Evolutionary conservation across 2,113 vertebrate species (phyloP), one percentile per base, ranked within the genome.

Genomic region (Ciconia maguari): DNA sequence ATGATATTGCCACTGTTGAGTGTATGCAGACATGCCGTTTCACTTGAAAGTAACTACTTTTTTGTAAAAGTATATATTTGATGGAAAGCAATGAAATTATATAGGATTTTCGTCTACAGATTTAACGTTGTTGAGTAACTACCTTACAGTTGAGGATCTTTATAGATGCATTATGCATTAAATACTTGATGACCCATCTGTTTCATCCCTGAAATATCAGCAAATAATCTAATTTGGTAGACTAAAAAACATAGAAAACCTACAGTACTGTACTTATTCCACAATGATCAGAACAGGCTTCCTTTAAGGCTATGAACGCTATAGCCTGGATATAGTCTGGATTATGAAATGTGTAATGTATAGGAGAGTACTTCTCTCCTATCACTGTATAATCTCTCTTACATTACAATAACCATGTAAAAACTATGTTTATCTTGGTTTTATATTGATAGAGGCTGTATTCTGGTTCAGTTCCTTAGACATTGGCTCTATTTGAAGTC

Each of bases 281-380:
- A 25, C 16, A 19, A 0, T 4, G 41, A 25, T 46, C 46, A 48
- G n/a, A 58, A 26, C 4, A 24, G 9, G 5, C 13, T 13, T 74
- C 7, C 25, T 66, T 30, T 42, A 5, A 27, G 38, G 7, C 36
- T 27, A 4, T 58, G 36, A 76, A 7, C 7, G 36, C 8, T 46
- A 42, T 7, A 78, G 46, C 4, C 46, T 75, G 61, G 44, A 2
- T 57, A 2, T 5, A 6, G 16, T 42, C 20, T 76, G 52, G 16
- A 30, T 29, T 38, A 32, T 38, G 26, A 7, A 29, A 2, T 12
- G 4, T 42, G 1, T 46, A 16, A 58, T 19, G 16, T 51, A 21
- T 5, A n/a, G 24, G 6, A 42, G 17, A 42, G 9, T 48, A 16
- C 8, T 51, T 70, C 19, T 49, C 29, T n/a, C 44, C 46, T 38